Evolutionary conservation across 2,113 vertebrate species (phyloP), one percentile per base, ranked within the genome.

Genomic region (Xiphophorus maculatus): DNA sequence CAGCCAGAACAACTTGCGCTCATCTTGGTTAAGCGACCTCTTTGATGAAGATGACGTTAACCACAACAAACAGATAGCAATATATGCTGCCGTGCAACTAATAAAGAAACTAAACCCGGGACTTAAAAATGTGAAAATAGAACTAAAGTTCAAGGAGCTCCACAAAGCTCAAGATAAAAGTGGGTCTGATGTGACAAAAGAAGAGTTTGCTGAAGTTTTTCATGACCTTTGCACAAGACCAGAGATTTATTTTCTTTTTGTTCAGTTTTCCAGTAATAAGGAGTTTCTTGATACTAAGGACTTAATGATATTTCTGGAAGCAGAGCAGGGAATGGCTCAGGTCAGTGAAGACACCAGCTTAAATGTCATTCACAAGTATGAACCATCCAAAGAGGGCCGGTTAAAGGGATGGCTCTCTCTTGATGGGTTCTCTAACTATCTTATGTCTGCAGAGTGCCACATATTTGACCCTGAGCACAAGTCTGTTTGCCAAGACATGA

Each of bases 261-360:
- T 99, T 91, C 98, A 99, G 92, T 99, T 99, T 94, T 99, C 98
- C 68, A 99, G 98, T 93, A 99, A 98, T 96, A 99, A 99, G 91
- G 98, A 99, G 87, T 98, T 96, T 89, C 93, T 99, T 63, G 97
- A 99, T 84, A 96, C 95, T 72, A 99, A 99, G 95, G 98, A 99
- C 90, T 95, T 99, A 73, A 98, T 98, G 97, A 99, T 98, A 93
- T 99, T 99, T 94, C 93, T 99, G 76, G 98, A 99, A 91, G 98
- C 98, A 44, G 98, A 99, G 76, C 98, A 99, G 89, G 98, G 98
- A 72, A 97, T 98, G 95, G 96, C 97, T 33, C 96, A 99, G 25
- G 96, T 98, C 72, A 98, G 96, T 3, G 98, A 99, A 89, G 96
- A 98, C 87, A 96, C 96, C 87, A 98, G 98, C 85, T 92, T 98